Base-by-base conservation (phyloP, 2,113 vertebrate species). In the Dascyllus trimaculatus region DNA sequence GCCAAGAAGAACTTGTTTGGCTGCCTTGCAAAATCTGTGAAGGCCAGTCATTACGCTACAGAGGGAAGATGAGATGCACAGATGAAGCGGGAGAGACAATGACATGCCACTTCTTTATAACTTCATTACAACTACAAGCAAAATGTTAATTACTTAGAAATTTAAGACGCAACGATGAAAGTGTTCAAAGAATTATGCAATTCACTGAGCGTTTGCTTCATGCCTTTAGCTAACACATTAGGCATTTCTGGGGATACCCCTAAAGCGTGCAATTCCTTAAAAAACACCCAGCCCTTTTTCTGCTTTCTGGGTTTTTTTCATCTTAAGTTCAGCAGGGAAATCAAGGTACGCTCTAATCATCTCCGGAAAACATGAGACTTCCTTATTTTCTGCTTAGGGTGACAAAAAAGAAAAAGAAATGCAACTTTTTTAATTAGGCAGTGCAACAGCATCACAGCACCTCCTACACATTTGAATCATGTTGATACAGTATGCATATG, bases 401-500 rank as follows among this genome's bases (percentile, higher is more conserved):
- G 65, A 87, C 70, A 80, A 78, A 80, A 86, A 82, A 7, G 78
- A 86, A 82, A 7, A 0, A 63, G 2, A 45, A 75, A 51, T 75
- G 80, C 61, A 78, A 81, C 67, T 83, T 81, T 29, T 85, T 60
- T 85, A 92, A 90, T 84, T 86, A 85, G 75, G 61, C 61, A 24
- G 25, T n/a, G 14, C 48, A 25, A 19, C 45, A 73, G 63, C 45
- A 71, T 26, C 46, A 45, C 5, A 49, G 38, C 45, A 51, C 46
- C 74, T 80, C 75, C 71, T 64, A 65, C 56, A 76, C 73, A 63
- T 67, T 68, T 26, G 25, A 67, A 71, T 65, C 67, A 43, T 65
- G 78, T 58, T 59, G 24, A 72, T 52, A 67, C 67, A 56, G 32
- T 80, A 79, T 11, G 81, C 57, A 67, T 78, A 43, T 17, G 54